phyloP scores from a whole-genome alignment of 2,888 invertebrate species.

The Patella depressa region DNA sequence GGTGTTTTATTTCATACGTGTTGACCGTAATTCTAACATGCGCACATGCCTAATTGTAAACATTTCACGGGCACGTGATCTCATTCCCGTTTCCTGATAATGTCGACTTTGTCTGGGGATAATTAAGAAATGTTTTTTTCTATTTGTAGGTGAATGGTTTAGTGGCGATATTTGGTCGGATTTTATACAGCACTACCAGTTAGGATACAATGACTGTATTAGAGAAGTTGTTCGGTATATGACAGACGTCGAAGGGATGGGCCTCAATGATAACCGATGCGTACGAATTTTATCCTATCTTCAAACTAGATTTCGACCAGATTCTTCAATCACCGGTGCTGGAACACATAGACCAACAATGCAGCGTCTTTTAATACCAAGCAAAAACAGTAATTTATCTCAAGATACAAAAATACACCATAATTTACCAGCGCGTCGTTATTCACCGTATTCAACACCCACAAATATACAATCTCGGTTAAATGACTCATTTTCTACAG shows the following conservation, averaged over 20 bases:
- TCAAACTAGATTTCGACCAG: constrained; percentile 34
- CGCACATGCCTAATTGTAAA: neutral
- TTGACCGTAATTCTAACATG: neutral
- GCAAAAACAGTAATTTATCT: too few species aligned
- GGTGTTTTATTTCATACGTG: neutral
- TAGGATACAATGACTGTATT: constrained; percentile 48
- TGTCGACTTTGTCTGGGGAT: neutral
- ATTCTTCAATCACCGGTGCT: too few species aligned
- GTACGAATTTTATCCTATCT: constrained; percentile 42
- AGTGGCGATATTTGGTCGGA: constrained; percentile 43
- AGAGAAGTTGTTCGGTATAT: constrained; percentile 43
- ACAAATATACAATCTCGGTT: too few species aligned
- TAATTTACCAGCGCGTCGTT: too few species aligned
- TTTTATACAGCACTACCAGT: constrained; percentile 46
- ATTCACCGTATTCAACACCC: too few species aligned
- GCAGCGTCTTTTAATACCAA: too few species aligned
- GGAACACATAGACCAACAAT: too few species aligned
- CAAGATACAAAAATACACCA: too few species aligned
- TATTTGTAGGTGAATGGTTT: constrained; percentile 43
- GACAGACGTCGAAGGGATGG: constrained; percentile 41
- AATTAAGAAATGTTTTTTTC: neutral
- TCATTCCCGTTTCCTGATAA: neutral
- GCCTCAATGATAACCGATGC: constrained; percentile 35
- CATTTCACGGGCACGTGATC: too few species aligned
- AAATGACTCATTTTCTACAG: too few species aligned